These are phyloP conservation scores for Megalops atlanticus DNA, from an alignment of 2,113 vertebrate genomes.

Conservation along the genomic window DNA sequence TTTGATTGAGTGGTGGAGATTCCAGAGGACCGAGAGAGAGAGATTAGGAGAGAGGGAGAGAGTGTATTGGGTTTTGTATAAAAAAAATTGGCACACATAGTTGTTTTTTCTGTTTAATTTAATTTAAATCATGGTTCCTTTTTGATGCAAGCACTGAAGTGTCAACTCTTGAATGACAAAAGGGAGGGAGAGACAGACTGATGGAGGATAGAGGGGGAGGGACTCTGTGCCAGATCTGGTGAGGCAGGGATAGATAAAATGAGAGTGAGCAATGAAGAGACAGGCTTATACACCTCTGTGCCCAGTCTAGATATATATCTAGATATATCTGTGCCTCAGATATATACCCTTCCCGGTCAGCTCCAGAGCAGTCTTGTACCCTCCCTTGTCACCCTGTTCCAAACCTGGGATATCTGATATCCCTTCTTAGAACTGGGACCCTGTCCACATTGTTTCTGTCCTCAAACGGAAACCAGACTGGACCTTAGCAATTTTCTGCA, in stretches of 20 bases:
- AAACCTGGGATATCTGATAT: background rate
- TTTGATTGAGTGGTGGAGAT: conserved; percentile 23
- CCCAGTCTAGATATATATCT: too few species aligned
- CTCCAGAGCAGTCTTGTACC: conserved; percentile 21
- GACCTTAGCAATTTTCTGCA: background rate
- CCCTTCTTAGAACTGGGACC: too few species aligned
- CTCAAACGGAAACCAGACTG: background rate
- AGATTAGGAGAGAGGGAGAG: conserved; percentile 20
- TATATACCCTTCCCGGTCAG: background rate
- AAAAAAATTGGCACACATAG: conserved; percentile 54
- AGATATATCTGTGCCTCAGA: too few species aligned
- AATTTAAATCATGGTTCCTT: conserved; percentile 41
- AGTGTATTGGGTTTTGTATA: conserved; percentile 41
- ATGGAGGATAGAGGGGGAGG: background rate
- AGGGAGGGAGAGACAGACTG: conserved; percentile 18
- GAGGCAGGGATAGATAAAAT: background rate
- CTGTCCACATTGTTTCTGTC: too few species aligned
- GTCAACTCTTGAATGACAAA: conserved; percentile 20
- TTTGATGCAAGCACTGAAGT: conserved; percentile 45
- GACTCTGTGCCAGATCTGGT: conserved; percentile 12
- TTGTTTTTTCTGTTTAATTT: conserved; percentile 45
- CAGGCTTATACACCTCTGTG: background rate
- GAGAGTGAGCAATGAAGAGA: background rate
- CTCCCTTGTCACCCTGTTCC: conserved; percentile 18
- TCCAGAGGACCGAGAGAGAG: conserved; percentile 30